These are phyloP conservation scores for Hesperia comma DNA, from an alignment of 2,888 invertebrate genomes.

Conservation along the genomic window DNA sequence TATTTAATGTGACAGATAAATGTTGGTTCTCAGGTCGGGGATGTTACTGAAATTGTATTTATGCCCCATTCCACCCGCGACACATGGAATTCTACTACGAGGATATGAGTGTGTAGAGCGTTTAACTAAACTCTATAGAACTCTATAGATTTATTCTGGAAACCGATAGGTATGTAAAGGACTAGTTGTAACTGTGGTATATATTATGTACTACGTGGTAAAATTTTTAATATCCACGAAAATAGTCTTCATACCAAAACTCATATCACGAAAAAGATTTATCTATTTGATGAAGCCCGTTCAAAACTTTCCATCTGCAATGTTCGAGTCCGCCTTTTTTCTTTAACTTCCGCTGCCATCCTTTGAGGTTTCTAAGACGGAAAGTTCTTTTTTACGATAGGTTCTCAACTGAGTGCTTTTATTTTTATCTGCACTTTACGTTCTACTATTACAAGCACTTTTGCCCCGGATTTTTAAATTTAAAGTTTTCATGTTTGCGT, in stretches of 20 bases:
- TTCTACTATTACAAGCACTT: slow-evolving; percentile 29
- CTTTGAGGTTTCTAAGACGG: slow-evolving; percentile 71
- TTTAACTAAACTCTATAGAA: no score
- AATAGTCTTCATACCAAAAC: slow-evolving; percentile 44
- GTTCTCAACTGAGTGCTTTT: slow-evolving; percentile 56
- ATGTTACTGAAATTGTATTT: no score
- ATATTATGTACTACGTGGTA: no score
- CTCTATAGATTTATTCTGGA: no score
- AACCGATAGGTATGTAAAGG: no score
- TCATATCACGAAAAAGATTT: slow-evolving; percentile 57
- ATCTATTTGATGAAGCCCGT: slow-evolving; percentile 45
- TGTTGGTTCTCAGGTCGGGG: no score
- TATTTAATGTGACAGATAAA: no score
- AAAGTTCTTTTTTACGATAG: slow-evolving; percentile 65
- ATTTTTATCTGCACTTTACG: slow-evolving; percentile 50
- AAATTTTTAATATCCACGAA: no score
- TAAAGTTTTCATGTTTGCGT: slow-evolving; percentile 19
- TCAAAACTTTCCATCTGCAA: slow-evolving; percentile 70
- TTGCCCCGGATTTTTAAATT: slow-evolving; percentile 27
- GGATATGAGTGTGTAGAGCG: no score
- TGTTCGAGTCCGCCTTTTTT: slow-evolving; percentile 64
- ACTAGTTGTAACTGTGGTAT: no score
- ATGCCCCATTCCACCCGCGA: no score
- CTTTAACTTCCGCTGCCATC: slow-evolving; percentile 67
- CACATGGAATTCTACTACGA: no score